A percentile compares a stretch with the other conserved stretches of the same genome.
Evolutionary conservation across 2,888 invertebrate species (phyloP).

Genomic region (Stenodema calcarata): DNA sequence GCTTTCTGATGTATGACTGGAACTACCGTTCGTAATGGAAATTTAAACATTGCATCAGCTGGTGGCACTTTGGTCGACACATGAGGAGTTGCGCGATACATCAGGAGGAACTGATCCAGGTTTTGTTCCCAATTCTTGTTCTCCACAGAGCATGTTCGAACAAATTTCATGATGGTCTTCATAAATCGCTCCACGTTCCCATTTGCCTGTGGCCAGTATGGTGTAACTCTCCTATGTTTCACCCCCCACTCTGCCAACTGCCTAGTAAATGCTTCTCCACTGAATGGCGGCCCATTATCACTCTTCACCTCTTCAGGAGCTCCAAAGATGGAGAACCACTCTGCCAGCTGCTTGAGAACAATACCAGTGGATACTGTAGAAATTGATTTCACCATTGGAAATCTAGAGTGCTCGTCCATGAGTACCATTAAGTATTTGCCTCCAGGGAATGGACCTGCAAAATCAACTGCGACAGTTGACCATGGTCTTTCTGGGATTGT

Average conservation of each 20-base stretch:
- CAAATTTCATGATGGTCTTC: background rate
- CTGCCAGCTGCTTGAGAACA: too few relatives aligned
- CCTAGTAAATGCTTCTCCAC: background rate
- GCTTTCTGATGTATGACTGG: too few relatives aligned
- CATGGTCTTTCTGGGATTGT: too few relatives aligned
- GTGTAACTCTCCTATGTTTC: background rate
- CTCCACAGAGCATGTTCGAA: background rate
- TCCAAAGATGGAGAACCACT: too few relatives aligned
- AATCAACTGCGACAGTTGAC: background rate
- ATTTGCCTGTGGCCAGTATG: conserved; percentile 1
- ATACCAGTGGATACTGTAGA: too few relatives aligned
- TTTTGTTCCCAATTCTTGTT: background rate
- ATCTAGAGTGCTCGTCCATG: background rate
- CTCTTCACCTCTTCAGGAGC: background rate
- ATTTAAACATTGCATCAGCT: too few relatives aligned
- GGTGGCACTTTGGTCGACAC: background rate
- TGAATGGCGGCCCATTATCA: background rate
- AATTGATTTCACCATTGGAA: too few relatives aligned
- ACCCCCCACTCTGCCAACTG: background rate
- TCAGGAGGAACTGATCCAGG: background rate
- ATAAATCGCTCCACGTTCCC: background rate
- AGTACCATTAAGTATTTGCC: too few relatives aligned
- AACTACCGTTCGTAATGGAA: too few relatives aligned
- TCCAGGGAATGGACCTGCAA: too few relatives aligned
- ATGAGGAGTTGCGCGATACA: background rate